These are phyloP conservation scores for Xiphias gladius DNA, from an alignment of 2,113 vertebrate species.

Conservation along the genomic window DNA sequence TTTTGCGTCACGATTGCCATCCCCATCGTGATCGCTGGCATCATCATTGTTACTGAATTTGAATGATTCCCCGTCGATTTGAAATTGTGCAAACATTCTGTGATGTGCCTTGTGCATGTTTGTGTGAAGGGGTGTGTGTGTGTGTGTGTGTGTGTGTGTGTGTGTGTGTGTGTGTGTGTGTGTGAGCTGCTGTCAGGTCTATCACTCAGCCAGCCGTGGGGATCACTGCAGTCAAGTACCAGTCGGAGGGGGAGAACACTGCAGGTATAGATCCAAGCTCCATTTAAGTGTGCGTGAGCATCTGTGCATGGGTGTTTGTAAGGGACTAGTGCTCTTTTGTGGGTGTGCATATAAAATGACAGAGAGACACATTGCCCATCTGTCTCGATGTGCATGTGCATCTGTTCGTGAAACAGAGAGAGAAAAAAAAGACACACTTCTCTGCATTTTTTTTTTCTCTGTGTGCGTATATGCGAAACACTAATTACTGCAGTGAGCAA, in stretches of 20 bases:
- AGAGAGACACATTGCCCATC: constrained; percentile 17
- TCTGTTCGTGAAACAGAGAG: neutral
- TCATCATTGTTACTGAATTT: neutral
- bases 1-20: constrained; percentile 16
- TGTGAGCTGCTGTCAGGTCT: constrained; percentile 4
- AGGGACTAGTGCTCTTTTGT: neutral
- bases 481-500: constrained; percentile 48
- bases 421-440: constrained; percentile 25
- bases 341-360: constrained; percentile 19
- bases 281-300: constrained; percentile 17
- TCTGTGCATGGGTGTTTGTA: neutral
- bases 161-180: constrained; percentile 12
- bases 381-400: neutral
- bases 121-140: constrained; percentile 18
- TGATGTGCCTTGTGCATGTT: neutral
- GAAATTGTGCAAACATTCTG: constrained; percentile 17
- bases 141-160: constrained; percentile 10
- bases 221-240: constrained; percentile 50
- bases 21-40: constrained; percentile 11
- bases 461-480: constrained; percentile 28
- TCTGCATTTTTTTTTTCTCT: neutral
- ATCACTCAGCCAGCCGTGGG: constrained; percentile 11
- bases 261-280: constrained; percentile 36
- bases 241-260: constrained; percentile 35
- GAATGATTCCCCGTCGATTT: constrained; percentile 10